These are phyloP conservation scores for Tachyglossus aculeatus DNA, from an alignment of 2,797 vertebrate species.

Conservation along the genomic window DNA sequence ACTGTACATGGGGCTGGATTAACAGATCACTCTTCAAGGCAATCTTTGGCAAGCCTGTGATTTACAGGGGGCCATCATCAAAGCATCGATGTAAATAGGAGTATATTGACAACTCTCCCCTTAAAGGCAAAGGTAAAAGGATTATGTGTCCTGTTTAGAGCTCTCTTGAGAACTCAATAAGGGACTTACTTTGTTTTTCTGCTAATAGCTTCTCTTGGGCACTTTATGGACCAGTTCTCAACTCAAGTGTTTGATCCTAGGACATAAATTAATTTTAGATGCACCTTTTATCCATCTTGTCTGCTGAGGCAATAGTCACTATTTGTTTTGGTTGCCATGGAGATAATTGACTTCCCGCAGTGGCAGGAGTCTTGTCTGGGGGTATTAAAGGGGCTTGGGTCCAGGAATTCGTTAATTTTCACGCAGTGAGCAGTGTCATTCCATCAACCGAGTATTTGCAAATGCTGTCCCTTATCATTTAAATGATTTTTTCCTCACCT, in stretches of 20 bases:
- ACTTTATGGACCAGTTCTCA: constrained; percentile 69
- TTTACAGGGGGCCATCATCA: constrained; percentile 46
- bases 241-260: constrained; percentile 70
- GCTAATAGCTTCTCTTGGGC: constrained; percentile 65
- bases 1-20: constrained; percentile 19
- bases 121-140: constrained; percentile 46
- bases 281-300: constrained; percentile 70
- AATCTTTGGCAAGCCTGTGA: constrained; percentile 39
- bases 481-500: constrained; percentile 52
- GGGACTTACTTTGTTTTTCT: constrained; percentile 62
- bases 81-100: constrained; percentile 46
- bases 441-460: constrained; percentile 57
- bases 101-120: constrained; percentile 27
- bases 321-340: constrained; percentile 75
- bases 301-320: constrained; percentile 69
- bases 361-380: constrained; percentile 62
- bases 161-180: constrained; percentile 50
- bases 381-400: constrained; percentile 62
- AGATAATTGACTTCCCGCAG: constrained; percentile 73
- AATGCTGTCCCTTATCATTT: constrained; percentile 46
- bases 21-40: constrained; percentile 31
- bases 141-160: constrained; percentile 44
- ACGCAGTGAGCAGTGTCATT: constrained; percentile 63
- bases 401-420: constrained; percentile 69
- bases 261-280: constrained; percentile 77